Evolutionary conservation across 1,140 invertebrate species (phyloP), one percentile per base, ranked within the genome.

Genomic region (Nasonia longicornis): DNA sequence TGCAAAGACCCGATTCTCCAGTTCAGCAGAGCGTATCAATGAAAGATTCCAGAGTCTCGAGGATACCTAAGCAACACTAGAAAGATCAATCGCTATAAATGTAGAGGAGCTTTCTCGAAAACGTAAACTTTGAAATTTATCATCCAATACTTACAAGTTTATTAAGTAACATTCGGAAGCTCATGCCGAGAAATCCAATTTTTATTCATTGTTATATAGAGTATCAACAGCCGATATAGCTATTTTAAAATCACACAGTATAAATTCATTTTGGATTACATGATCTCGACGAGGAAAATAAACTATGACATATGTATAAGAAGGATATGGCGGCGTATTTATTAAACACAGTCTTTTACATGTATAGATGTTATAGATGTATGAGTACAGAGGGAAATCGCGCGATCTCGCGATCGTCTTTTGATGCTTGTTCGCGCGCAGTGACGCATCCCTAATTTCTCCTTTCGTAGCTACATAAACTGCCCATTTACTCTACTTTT

Each of bases 301-400:
- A 52, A 52, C 1, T 52, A 14, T 52, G 12, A 52, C 48, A 52
- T 16, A 16, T 52, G 48, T 58, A 58, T 63, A 64, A 71, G 74
- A 81, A 81, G 64, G 31, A 81, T 73, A 84, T 82, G 84, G 83
- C 79, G 83, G 83, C 48, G 80, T 48, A 75, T 89, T 89, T 88
- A 88, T 88, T 89, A 84, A 88, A 88, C 72, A 87, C 87, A 88
- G 87, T 88, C 87, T 88, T 88, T 81, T 86, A 87, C 83, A 88
- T 85, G 84, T 71, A 77, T 11, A 73, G 16, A 77, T 31, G 48
- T 29, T 71, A 77, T 11, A 73, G 16, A 77, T 31, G 48, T 29
- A 74, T 38, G 79, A 75, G 6, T 75, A 80, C 79, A 75, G 31
- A 31, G 26, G 67, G 20, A 29, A 70, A 67, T 81, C 12, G 42